Base-by-base conservation (phyloP, 2,113 vertebrate species). In the Motacilla tschutschensis region DNA sequence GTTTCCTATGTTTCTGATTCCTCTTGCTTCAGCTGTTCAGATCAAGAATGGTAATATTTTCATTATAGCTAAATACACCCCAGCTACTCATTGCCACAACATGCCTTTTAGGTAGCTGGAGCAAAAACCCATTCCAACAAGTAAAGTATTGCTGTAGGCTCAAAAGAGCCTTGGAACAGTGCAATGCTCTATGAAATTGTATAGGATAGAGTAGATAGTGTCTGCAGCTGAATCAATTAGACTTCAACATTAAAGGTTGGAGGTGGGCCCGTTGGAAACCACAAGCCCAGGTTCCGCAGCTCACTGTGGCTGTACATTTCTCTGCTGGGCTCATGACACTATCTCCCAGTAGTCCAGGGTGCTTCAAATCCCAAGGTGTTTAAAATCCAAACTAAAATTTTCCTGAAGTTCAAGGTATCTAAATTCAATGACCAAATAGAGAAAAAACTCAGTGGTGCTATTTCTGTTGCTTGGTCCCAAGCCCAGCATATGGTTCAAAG, bases 91-190 rank as follows among this genome's bases (percentile, higher is more conserved):
- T 81, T 92, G 86, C 93, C 87, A 67, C 67, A 87, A 88, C 86
- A 77, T 87, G 88, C 65, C 90, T 88, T 93, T 79, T 88, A 83
- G 88, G 18, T 84, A 86, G 71, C 67, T 90, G 75, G 59, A 91
- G 83, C 41, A 54, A 92, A 85, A 87, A 17, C 31, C 6, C 65
- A 80, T 94, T 86, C 78, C 78, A 92, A 59, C 57, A 46, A 48
- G 90, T 91, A 91, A 93, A 93, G 79, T 85, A 76, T 55, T 92
- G 65, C 55, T 84, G n/a, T 70, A 46, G 70, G 67, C 63, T 91
- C 67, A 76, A 83, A 79, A 82, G 78, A 88, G 75, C 74, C 81
- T 90, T 76, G 72, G 57, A 94, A 47, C 64, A 53, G 51, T 59
- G 67, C 51, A 83, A 24, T n/a, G 44, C 44, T 58, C 71, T 67